Conservation (phyloP, 2,113 vertebrate genomes). For the Chlorocebus sabaeus region DNA sequence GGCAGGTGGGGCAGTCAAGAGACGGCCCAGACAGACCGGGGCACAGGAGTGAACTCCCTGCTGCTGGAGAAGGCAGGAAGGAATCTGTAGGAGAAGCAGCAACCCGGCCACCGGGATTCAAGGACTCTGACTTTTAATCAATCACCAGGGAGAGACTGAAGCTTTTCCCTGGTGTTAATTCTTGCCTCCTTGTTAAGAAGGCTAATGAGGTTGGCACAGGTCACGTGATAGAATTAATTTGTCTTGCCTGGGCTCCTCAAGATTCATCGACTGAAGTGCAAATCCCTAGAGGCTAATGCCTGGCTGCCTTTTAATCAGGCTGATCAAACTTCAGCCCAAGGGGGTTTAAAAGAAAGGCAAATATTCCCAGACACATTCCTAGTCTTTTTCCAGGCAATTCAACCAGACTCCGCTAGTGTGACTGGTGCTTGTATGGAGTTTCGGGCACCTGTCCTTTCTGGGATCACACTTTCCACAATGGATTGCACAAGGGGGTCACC, state of each 20-base stretch:
- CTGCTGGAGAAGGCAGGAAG: not conserved
- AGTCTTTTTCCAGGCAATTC: not conserved
- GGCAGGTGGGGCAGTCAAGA: not conserved
- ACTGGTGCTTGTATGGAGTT: accelerated
- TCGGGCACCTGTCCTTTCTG: not conserved
- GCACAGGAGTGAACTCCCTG: not conserved
- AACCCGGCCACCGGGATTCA: not conserved
- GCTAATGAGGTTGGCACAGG: slow-evolving; percentile 27
- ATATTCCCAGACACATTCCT: not conserved
- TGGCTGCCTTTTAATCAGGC: slow-evolving; percentile 30
- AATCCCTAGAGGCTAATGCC: slow-evolving; percentile 4
- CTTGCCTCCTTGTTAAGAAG: slow-evolving; percentile 57
- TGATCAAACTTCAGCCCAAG: not conserved
- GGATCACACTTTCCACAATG: accelerated
- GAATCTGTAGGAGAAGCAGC: not conserved
- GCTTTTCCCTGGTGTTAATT: not conserved
- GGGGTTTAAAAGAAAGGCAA: not conserved
- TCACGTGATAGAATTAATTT: slow-evolving; percentile 26
- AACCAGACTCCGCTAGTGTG: not conserved
- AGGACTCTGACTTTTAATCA: not conserved
- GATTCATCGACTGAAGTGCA: not conserved
- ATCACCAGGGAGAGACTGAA: not conserved
- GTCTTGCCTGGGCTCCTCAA: slow-evolving; percentile 11
- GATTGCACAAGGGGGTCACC: not conserved
- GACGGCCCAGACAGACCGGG: accelerated